These are phyloP conservation scores for Amphipoea lucens DNA, from an alignment of 2,888 invertebrate genomes.

Conservation along the genomic window DNA sequence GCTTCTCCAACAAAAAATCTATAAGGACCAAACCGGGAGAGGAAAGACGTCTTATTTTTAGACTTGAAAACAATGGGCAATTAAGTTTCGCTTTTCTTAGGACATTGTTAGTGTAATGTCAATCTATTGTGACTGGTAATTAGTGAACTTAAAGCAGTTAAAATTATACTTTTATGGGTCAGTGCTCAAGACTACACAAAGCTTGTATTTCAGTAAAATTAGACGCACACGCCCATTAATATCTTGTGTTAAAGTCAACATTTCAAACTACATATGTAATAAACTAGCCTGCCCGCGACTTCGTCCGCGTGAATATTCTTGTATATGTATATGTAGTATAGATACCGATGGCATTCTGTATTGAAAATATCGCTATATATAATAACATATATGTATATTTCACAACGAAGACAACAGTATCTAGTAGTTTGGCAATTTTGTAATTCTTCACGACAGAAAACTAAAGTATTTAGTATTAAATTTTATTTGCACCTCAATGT, in stretches of 20 bases:
- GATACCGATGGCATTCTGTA: no score
- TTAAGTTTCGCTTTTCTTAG: slow-evolving; percentile 35
- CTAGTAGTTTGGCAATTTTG: not conserved
- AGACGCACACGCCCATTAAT: not conserved
- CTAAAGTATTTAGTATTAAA: no score
- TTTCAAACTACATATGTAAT: not conserved
- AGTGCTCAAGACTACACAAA: not conserved
- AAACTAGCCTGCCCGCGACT: no score
- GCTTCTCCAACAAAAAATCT: slow-evolving; percentile 15
- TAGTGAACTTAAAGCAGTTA: slow-evolving; percentile 28
- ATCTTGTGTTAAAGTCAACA: not conserved
- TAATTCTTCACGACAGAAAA: not conserved
- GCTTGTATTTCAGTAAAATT: slow-evolving; percentile 8
- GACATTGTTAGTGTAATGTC: slow-evolving; percentile 44
- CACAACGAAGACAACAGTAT: not conserved
- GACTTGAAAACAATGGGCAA: slow-evolving; percentile 55
- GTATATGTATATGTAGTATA: no score
- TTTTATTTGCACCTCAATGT: no score
- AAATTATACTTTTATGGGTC: slow-evolving; percentile 45
- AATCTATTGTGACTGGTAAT: slow-evolving; percentile 54
- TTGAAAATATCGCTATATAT: not conserved
- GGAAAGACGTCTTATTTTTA: slow-evolving; percentile 50
- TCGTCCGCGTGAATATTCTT: no score
- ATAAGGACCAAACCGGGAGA: slow-evolving; percentile 11
- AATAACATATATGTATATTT: not conserved